Conservation (phyloP, 2,888 invertebrate genomes). For the Euproctis similis region DNA sequence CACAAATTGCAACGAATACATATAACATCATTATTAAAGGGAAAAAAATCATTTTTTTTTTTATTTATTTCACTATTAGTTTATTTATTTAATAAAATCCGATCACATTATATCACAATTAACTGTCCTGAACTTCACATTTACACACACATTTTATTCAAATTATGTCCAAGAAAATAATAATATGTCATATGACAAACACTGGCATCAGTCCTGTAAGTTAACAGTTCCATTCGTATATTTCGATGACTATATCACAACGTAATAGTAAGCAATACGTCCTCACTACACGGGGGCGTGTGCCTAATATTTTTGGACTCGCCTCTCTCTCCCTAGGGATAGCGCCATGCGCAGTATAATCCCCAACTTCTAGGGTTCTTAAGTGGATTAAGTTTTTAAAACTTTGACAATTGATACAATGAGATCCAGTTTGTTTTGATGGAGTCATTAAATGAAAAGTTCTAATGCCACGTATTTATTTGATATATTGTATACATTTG, state of each 20-base stretch:
- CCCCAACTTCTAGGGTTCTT: constrained; percentile 60
- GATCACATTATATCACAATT: constrained; percentile 35
- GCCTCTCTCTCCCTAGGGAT: constrained; percentile 62
- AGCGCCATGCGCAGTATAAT: constrained; percentile 65
- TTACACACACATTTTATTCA: too few species aligned
- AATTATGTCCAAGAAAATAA: too few species aligned
- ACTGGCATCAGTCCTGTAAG: too few species aligned
- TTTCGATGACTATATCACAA: constrained; percentile 36
- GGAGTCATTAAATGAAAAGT: too few species aligned
- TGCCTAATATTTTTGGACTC: constrained; percentile 63
- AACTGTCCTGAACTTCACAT: constrained; percentile 12
- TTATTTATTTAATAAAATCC: constrained; percentile 19
- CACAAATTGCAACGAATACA: constrained; percentile 52
- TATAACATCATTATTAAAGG: constrained; percentile 56
- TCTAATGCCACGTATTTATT: too few species aligned
- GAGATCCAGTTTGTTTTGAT: too few species aligned
- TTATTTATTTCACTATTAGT: constrained; percentile 14
- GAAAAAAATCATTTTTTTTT: constrained; percentile 32
- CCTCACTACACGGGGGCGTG: constrained; percentile 33
- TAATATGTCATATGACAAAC: constrained; percentile 8
- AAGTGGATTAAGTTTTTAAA: constrained; percentile 74
- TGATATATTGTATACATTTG: too few species aligned
- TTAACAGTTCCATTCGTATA: too few species aligned
- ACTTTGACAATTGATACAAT: constrained; percentile 65
- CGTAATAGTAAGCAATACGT: constrained; percentile 34